Base-by-base conservation (phyloP, 2,113 vertebrate species). In the Callorhinus ursinus region DNA sequence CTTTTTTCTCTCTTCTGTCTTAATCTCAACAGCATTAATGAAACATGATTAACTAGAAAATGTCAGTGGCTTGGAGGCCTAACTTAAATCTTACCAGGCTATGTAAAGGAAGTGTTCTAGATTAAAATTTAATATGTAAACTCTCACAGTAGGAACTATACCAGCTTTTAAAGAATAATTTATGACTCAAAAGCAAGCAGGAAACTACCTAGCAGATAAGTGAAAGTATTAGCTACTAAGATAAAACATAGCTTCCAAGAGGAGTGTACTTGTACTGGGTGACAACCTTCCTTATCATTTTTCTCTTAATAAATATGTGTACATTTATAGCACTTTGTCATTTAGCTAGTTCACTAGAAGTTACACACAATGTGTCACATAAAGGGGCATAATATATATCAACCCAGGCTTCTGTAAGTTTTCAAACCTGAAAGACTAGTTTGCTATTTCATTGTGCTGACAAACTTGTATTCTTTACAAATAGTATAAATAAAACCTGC, bases 161-260 rank as follows among this genome's bases (percentile, higher is more conserved):
- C 90, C 93, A 95, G 72, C 42, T 95, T 93, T 93, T 80, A 63
- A 93, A 95, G 59, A 93, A 53, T 77, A 95, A 96, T 97, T 95
- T 97, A 95, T 88, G 53, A 71, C 19, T 88, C 67, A 87, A 77
- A 94, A 96, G 76, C 51, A 95, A 95, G 21, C 65, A 88, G 80
- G 31, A 96, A 92, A 92, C 31, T 65, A 84, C 18, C 24, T 14
- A 92, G 55, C 15, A 71, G 53, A 76, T 95, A 90, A 87, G 14
- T 90, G 46, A 80, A 96, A 80, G 11, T 49, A 93, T 74, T 94
- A 95, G 46, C 84, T 87, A 80, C 76, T 72, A 55, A 97, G 89
- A 96, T 88, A 95, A 97, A 95, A 95, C 90, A 92, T 9, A 93
- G 46, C 55, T 95, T 95, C 74, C 19, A 36, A n/a, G 36, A 95